A percentile compares a stretch with the other conserved stretches of the same genome.
Conservation (phyloP, 2,888 invertebrate species). For the Acleris laterana region DNA sequence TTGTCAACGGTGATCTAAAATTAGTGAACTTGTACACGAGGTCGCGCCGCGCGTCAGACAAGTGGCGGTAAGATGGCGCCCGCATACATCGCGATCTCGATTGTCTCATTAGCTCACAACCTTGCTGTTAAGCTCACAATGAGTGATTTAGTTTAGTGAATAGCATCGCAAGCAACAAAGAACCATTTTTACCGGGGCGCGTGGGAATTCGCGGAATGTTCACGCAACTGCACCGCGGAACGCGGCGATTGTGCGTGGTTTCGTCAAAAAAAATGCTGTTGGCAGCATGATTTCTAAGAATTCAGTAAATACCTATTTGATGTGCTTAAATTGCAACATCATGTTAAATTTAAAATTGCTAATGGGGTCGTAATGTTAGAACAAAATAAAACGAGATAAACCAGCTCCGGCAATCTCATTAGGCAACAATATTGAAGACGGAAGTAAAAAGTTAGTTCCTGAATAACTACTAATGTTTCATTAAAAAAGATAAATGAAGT, state of each 20-base stretch:
- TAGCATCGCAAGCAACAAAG: conserved; percentile 60
- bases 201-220: conserved; percentile 59
- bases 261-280: conserved; percentile 32
- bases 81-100: conserved; percentile 60
- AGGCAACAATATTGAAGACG: too few relatives aligned
- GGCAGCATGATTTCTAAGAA: conserved; percentile 11
- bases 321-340: not conserved
- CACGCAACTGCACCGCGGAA: conserved; percentile 45
- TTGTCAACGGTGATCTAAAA: conserved; percentile 67
- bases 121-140: conserved; percentile 70
- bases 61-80: conserved; percentile 71
- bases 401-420: too few relatives aligned
- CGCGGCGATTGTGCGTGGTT: conserved; percentile 15
- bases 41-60: conserved; percentile 66
- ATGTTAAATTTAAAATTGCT: not conserved
- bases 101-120: conserved; percentile 65
- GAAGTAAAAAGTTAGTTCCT: too few relatives aligned
- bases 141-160: conserved; percentile 57
- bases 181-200: conserved; percentile 47
- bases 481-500: too few relatives aligned
- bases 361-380: too few relatives aligned
- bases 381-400: too few relatives aligned
- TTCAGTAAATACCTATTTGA: not conserved
- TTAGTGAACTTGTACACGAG: conserved; percentile 71
- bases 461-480: too few relatives aligned